Conservation (phyloP, 2,888 invertebrate species). For the Nomada ferruginata region DNA sequence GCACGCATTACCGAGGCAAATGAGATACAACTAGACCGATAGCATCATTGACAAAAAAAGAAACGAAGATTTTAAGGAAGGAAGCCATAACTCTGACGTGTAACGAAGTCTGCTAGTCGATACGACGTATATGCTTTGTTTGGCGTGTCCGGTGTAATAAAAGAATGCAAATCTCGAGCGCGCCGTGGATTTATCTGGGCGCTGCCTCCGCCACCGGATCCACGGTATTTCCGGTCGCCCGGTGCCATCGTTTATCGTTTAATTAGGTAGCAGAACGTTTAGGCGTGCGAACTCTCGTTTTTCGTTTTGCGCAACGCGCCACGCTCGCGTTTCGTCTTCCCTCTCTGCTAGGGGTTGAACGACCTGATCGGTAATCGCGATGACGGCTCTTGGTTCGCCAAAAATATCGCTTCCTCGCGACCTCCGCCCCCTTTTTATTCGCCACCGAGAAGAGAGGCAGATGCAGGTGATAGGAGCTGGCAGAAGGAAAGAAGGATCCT, state of each 20-base stretch:
- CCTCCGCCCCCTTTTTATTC: slow-evolving; percentile 51
- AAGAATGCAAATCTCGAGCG: slow-evolving; percentile 70
- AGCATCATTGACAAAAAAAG: slow-evolving; percentile 28
- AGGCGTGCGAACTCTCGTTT: slow-evolving; percentile 50
- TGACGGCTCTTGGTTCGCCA: slow-evolving; percentile 46
- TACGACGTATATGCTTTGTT: slow-evolving; percentile 51
- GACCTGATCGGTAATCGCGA: slow-evolving; percentile 51
- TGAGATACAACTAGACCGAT: slow-evolving; percentile 46
- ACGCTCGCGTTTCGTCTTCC: slow-evolving; percentile 10
- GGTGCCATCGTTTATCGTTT: slow-evolving; percentile 68
- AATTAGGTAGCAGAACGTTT: slow-evolving; percentile 70
- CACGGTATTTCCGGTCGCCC: slow-evolving; percentile 64
- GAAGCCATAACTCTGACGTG: slow-evolving; percentile 68
- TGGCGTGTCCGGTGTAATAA: slow-evolving; percentile 62
- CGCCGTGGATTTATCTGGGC: slow-evolving; percentile 56
- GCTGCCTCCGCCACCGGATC: slow-evolving; percentile 65
- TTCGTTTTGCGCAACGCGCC: slow-evolving; percentile 31
- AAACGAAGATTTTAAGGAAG: slow-evolving; percentile 54
- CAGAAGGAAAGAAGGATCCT: slow-evolving; percentile 26
- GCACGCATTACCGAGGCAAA: slow-evolving; percentile 45
- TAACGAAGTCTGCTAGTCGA: slow-evolving; percentile 64
- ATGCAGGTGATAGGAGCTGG: slow-evolving; percentile 48
- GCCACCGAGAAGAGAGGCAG: slow-evolving; percentile 31
- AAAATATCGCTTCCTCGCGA: slow-evolving; percentile 68
- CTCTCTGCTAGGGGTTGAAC: slow-evolving; percentile 29